Base-by-base conservation (phyloP, 2,797 vertebrate species). In the Rhynchonycteris naso region DNA sequence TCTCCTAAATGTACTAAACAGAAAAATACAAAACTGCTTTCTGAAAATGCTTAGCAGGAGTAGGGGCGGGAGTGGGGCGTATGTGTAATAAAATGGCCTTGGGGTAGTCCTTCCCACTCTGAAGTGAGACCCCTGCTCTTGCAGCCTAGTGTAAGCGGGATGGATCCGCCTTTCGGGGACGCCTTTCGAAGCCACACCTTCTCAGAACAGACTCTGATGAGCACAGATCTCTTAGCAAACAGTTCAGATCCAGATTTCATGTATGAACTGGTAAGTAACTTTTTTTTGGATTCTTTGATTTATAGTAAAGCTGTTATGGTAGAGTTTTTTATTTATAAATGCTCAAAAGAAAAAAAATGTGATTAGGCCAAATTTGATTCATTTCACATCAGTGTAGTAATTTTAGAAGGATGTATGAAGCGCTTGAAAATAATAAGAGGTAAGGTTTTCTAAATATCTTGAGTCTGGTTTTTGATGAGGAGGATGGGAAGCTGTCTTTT, bases 211-310 rank as follows among this genome's bases (percentile, higher is more conserved):
- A 99, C 99, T 95, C 98, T 99, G 98, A 99, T 99, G 98, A 99
- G 99, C 98, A 99, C 99, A 47, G 99, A 99, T 97, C 98, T 99
- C 97, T 98, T 99, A 97, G 99, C 99, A 69, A 99, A 98, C 98
- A 99, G 99, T 98, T 99, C 99, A 76, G 99, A 99, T 98, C 99
- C 99, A 98, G 99, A 99, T 98, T 99, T 99, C 98, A 99, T 99
- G 99, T 99, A 99, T 95, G 99, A 99, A 98, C 98, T 99, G 99
- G 99, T 99, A 98, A 99, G 99, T 97, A 83, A 82, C 59, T n/a
- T 94, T 95, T 97, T 95, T 43, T 93, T 95, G 18, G 61, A 78
- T 90, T 96, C 47, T 82, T 89, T 87, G 61, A 86, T 97, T 95
- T 96, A 26, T 22, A 52, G 54, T 94, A 30, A 83, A 88, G 89